Base-by-base conservation (phyloP, 2,888 invertebrate species). In the Zonitis immaculata region DNA sequence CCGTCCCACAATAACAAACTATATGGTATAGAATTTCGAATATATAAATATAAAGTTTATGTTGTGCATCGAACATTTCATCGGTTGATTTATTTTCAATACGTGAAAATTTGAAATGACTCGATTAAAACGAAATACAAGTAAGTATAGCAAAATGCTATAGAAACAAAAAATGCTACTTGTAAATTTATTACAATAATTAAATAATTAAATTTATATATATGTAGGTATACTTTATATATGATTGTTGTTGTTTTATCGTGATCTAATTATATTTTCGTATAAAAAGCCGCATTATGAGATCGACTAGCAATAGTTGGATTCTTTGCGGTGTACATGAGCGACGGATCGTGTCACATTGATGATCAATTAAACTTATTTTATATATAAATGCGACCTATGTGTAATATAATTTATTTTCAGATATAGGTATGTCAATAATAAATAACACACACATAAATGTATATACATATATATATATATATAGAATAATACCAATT, bases 321-420 rank as follows among this genome's bases (percentile, higher is more conserved):
- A n/a, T n/a, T 14, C 14, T 32, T 32, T 32, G 32, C 14, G 32
- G 3, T 48, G 14, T 44, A 28, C 26, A 26, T 39, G 27, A 47
- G 51, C 47, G 45, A 16, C 43, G 45, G 47, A 54, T 49, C 47
- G 39, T 32, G 48, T 53, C 51, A n/a, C 56, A 43, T 52, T 49
- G 50, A 57, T 57, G 58, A 58, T 60, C 66, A 62, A 64, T 66
- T 64, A 62, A 64, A 65, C 56, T 65, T 62, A 63, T 63, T 61
- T n/a, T n/a, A n/a, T n/a, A n/a, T n/a, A 62, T 64, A 58, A 67
- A 67, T 63, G 65, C 59, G 65, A 59, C 66, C 67, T 67, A 57
- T 62, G 68, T 61, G 66, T 62, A 65, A 67, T 62, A 69, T 70
- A 70, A 69, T 66, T 70, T 69, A 70, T 68, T 64, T 67, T 65